phyloP scores from a whole-genome alignment of 2,888 invertebrate genomes.

The Lasiommata megera region DNA sequence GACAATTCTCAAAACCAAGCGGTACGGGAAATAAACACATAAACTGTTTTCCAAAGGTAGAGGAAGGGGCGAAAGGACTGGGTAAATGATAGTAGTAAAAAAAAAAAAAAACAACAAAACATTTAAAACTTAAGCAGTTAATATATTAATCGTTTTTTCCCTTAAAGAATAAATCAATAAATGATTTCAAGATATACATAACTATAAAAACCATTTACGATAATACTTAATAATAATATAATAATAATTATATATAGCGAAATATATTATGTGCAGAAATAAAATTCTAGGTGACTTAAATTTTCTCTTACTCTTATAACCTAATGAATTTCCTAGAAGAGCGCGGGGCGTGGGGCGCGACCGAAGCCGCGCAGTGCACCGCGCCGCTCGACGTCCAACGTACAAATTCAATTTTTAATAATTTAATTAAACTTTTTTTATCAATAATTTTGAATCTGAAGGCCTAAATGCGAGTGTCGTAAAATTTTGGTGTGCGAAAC shows the following conservation, averaged over 20 bases:
- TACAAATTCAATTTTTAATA: constrained; percentile 69
- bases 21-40: constrained; percentile 50
- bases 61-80: constrained; percentile 48
- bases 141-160: constrained; percentile 80
- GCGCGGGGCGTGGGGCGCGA: constrained; percentile 50
- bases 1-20: constrained; percentile 63
- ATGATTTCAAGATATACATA: constrained; percentile 81
- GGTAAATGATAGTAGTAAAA: constrained; percentile 56
- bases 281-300: constrained; percentile 82
- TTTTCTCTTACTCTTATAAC: constrained; percentile 77
- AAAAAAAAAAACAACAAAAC: constrained; percentile 77
- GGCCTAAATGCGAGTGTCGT: constrained; percentile 86
- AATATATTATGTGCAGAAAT: constrained; percentile 82
- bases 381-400: constrained; percentile 69
- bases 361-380: constrained; percentile 35
- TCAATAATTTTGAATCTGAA: constrained; percentile 84
- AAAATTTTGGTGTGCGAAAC: constrained; percentile 83
- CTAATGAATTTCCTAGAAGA: constrained; percentile 79
- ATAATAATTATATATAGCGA: constrained; percentile 81
- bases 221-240: constrained; percentile 81
- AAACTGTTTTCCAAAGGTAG: constrained; percentile 57
- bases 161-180: constrained; percentile 81
- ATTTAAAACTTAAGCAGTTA: constrained; percentile 80
- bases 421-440: constrained; percentile 74
- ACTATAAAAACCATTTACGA: constrained; percentile 81